Evolutionary conservation across 2,113 vertebrate genomes (phyloP).

Genomic region (Pitta sordida): DNA sequence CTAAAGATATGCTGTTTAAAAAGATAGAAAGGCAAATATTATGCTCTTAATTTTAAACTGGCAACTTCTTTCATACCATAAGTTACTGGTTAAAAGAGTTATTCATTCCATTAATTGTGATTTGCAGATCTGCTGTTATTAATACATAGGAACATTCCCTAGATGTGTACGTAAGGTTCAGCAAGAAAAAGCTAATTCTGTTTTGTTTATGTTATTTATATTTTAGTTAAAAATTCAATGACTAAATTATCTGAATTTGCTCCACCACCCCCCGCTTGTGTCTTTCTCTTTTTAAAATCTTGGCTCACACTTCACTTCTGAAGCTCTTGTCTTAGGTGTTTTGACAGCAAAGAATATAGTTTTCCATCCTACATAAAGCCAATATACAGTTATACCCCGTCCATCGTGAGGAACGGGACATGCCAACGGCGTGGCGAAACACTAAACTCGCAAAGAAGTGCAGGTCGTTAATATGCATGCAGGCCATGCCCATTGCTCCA

Average conservation of each 20-base stretch:
- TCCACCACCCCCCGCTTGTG: not conserved
- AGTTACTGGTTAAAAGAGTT: not conserved
- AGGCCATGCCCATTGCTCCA: too few relatives aligned
- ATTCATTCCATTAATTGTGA: not conserved
- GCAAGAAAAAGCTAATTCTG: not conserved
- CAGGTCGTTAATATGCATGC: too few relatives aligned
- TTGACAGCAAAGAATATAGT: not conserved
- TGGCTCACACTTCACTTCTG: not conserved
- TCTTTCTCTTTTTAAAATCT: not conserved
- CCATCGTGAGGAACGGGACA: too few relatives aligned
- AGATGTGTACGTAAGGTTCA: not conserved
- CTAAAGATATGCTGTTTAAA: not conserved
- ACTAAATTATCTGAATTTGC: not conserved
- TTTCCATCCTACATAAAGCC: not conserved
- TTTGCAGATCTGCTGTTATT: not conserved
- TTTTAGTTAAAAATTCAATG: not conserved
- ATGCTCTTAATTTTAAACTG: not conserved
- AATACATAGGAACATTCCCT: not conserved
- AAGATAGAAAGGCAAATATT: not conserved
- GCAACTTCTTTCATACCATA: not conserved
- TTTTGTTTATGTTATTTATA: too few relatives aligned
- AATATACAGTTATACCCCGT: too few relatives aligned
- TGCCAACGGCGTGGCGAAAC: too few relatives aligned
- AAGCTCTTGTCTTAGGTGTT: not conserved
- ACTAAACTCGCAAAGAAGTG: too few relatives aligned